Conservation (phyloP, 2,888 invertebrate species). For the Geotrupes spiniger region DNA sequence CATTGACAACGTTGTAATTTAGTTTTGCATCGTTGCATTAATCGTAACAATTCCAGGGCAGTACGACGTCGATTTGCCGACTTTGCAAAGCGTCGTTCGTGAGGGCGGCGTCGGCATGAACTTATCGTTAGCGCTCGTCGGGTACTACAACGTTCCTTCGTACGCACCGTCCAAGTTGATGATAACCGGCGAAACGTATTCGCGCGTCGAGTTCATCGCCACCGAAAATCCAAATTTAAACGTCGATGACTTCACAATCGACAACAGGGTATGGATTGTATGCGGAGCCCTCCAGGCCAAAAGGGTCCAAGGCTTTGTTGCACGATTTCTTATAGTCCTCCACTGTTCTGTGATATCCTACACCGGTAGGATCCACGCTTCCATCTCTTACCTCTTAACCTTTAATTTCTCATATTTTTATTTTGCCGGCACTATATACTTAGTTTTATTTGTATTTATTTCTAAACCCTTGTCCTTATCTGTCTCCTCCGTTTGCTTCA, state of each 20-base stretch:
- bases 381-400: too few species aligned
- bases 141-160: conserved; percentile 72
- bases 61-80: conserved; percentile 33
- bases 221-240: conserved; percentile 43
- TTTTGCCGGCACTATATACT: too few species aligned
- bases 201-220: conserved; percentile 38
- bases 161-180: conserved; percentile 48
- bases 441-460: too few species aligned
- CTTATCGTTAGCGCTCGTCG: conserved; percentile 51
- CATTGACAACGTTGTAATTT: conserved; percentile 1
- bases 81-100: conserved; percentile 40
- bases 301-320: too few species aligned
- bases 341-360: too few species aligned
- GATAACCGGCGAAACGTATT: conserved; percentile 40
- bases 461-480: too few species aligned
- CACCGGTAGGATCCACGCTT: too few species aligned
- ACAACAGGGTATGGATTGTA: too few species aligned
- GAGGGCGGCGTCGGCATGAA: conserved; percentile 28
- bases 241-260: conserved; percentile 28
- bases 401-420: too few species aligned
- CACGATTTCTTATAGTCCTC: too few species aligned
- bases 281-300: too few species aligned
- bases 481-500: too few species aligned
- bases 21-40: neutral
- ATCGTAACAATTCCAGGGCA: conserved; percentile 27